Conservation (phyloP, 2,113 vertebrate species). For the Triplophysa siluroides region DNA sequence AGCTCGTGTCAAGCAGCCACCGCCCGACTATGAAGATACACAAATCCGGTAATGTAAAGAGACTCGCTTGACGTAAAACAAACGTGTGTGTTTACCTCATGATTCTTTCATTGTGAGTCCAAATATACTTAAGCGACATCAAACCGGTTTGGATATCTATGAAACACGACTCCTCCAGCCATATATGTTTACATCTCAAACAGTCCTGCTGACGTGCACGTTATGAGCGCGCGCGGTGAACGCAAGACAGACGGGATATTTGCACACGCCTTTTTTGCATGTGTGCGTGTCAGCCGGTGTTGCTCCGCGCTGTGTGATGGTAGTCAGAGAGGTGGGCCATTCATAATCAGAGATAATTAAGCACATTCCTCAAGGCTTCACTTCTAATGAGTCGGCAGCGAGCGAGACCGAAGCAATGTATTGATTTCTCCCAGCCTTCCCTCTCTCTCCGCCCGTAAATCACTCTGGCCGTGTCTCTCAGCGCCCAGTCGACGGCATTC, state of each 20-base stretch:
- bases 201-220: conserved; percentile 30
- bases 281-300: conserved; percentile 2
- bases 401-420: conserved; percentile 57
- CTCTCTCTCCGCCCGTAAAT: conserved; percentile 45
- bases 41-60: background rate
- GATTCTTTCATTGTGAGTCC: background rate
- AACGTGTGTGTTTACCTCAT: background rate
- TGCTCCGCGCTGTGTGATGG: conserved; percentile 38
- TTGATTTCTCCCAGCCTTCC: conserved; percentile 55
- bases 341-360: conserved; percentile 70
- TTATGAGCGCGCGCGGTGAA: conserved; percentile 37
- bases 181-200: conserved; percentile 58
- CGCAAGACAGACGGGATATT: conserved; percentile 22
- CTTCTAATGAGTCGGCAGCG: conserved; percentile 65
- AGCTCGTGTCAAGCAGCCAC: conserved; percentile 9
- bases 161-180: conserved; percentile 50
- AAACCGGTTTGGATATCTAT: conserved; percentile 14
- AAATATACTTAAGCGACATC: background rate
- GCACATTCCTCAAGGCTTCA: conserved; percentile 62
- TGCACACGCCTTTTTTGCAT: conserved; percentile 50
- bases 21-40: conserved; percentile 18
- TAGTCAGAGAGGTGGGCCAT: conserved; percentile 50
- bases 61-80: background rate
- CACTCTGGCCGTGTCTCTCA: conserved; percentile 35
- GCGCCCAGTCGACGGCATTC: conserved; percentile 13